Evolutionary conservation across 2,113 vertebrate genomes (phyloP), one percentile per base, ranked within the genome.

Genomic region (Solea senegalensis): DNA sequence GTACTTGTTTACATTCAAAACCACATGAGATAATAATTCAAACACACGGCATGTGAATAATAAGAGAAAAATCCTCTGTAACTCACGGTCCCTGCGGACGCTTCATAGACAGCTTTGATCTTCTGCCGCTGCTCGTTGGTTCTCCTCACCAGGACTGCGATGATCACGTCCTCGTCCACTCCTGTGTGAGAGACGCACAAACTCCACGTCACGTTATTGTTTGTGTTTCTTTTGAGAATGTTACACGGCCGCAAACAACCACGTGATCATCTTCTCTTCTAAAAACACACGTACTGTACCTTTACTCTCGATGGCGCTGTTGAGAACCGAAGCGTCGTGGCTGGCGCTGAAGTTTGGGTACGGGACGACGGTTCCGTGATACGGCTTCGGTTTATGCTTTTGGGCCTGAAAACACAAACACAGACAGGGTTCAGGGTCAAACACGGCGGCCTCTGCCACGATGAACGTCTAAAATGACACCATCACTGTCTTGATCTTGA

Each of bases 141-240:
- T 81, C 96, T 95, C 81, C 93, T 95, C 55, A 94, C 96, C 59
- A 97, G 67, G 34, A 97, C 87, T 5, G 94, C 92, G 58, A 95
- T 93, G 70, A 98, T 97, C 49, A 92, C 94, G 2, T 92, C 94
- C 92, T 97, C 94, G 78, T 97, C 95, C 71, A 97, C 96, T 39
- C 92, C 97, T 98, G 81, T 5, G 9, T 21, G 21, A 60, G 8
- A 46, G 9, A 60, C 13, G 6, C 44, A 80, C 27, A 75, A 26
- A 21, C 2, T 7, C 2, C 26, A n/a, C 7, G 52, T 71, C 46
- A 44, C 41, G 21, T 21, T 21, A 21, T 21, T 21, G 21, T 12
- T 48, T 48, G 45, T 48, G 12, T 2, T 13, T 4, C 8, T 6
- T 27, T 40, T 2, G 14, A 9, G 26, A 3, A 63, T 12, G 7